A percentile compares a stretch with the other conserved stretches of the same genome.
Evolutionary conservation across 1,140 invertebrate species (phyloP).

Genomic region (Drosophila jambulina): DNA sequence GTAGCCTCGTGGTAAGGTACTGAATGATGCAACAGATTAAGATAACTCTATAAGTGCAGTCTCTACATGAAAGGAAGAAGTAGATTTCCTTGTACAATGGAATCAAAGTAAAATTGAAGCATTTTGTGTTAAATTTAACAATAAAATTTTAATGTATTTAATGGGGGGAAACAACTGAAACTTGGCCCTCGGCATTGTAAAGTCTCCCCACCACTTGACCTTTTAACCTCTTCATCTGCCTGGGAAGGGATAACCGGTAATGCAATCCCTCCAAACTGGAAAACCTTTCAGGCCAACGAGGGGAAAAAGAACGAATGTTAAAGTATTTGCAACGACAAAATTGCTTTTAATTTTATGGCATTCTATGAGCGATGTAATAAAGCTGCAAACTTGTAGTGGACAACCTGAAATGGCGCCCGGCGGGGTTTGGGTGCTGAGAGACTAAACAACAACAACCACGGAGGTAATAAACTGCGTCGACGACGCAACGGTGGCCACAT

Average conservation of each 20-base stretch:
- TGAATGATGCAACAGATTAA: not conserved
- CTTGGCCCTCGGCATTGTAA: not conserved
- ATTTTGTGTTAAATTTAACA: not conserved
- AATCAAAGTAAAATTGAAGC: not conserved
- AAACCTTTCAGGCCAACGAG: constrained; percentile 34
- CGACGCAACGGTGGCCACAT: constrained; percentile 29
- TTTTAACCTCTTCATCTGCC: constrained; percentile 14
- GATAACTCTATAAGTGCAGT: not conserved
- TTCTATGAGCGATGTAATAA: constrained; percentile 69
- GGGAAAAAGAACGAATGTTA: constrained; percentile 28
- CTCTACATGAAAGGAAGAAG: not conserved
- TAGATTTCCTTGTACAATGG: too few species aligned
- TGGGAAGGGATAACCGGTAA: constrained; percentile 1
- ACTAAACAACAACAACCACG: constrained; percentile 19
- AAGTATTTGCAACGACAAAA: constrained; percentile 65
- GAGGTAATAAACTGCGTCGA: constrained; percentile 56
- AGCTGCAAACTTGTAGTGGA: constrained; percentile 51
- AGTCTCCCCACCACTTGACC: constrained; percentile 7
- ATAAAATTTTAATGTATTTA: not conserved
- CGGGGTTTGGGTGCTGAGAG: not conserved
- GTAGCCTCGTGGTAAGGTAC: not conserved
- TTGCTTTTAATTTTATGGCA: constrained; percentile 77
- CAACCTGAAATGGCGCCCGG: constrained; percentile 6
- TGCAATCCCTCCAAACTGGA: not conserved
- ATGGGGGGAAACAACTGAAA: not conserved